Percentiles rank a stretch among this genome's conserved stretches.
Conservation (phyloP, 1,140 invertebrate genomes). For the Stegodyphus dumicola region DNA sequence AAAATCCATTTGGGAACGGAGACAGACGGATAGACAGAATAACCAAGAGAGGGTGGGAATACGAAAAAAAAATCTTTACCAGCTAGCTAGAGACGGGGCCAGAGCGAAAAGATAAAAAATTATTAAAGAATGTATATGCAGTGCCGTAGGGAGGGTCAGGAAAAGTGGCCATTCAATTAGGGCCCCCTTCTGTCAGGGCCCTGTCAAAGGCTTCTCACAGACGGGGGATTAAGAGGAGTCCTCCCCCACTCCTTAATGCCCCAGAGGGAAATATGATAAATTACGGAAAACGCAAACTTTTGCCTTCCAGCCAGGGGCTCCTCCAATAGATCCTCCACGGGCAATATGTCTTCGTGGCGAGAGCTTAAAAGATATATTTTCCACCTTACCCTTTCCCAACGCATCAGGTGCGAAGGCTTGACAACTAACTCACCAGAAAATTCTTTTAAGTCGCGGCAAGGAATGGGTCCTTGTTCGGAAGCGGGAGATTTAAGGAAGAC, state of each 20-base stretch:
- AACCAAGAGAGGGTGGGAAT: not conserved
- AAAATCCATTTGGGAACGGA: conserved; percentile 45
- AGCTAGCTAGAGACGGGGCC: not conserved
- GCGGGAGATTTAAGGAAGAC: not conserved
- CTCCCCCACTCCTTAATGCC: conserved; percentile 21
- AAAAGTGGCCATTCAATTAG: conserved; percentile 60
- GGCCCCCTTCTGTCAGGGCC: conserved; percentile 39
- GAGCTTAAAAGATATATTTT: conserved; percentile 41
- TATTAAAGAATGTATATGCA: conserved; percentile 59
- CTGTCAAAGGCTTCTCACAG: conserved; percentile 19
- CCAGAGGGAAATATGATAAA: conserved; percentile 57
- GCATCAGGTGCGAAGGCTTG: conserved; percentile 19
- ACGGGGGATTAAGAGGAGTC: conserved; percentile 17
- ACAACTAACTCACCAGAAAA: not conserved
- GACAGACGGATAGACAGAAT: conserved; percentile 1
- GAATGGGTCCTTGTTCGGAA: not conserved
- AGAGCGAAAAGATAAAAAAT: conserved; percentile 48
- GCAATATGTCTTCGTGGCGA: conserved; percentile 27
- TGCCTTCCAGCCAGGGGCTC: conserved; percentile 16
- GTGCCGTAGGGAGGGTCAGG: conserved; percentile 12
- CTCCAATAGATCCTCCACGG: conserved; percentile 34
- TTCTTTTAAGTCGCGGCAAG: not conserved
- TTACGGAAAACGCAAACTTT: conserved; percentile 60
- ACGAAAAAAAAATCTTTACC: not conserved
- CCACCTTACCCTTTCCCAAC: not conserved